Base-by-base conservation (phyloP, 2,113 vertebrate species). In the Rhinogobius similis region DNA sequence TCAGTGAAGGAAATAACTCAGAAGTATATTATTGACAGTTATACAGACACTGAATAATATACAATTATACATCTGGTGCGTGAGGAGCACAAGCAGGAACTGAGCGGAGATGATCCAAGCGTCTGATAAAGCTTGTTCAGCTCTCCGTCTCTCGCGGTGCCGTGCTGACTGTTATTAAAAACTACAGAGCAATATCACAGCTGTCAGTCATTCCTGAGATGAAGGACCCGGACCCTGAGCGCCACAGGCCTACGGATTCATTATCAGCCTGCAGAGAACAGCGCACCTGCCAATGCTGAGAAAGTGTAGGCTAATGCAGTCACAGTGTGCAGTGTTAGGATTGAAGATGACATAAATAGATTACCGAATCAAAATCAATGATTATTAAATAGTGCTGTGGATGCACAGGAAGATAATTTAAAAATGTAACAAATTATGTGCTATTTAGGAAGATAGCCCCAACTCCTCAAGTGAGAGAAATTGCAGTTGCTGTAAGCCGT, bases 181-280 rank as follows among this genome's bases (percentile, higher is more conserved):
- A 86, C 76, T 80, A 86, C 80, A 79, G 74, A 84, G 79, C 81
- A 92, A 92, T 91, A 91, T 91, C 86, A 53, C 75, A 83, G 71
- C 77, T 87, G 88, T 88, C 90, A 87, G 50, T 89, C 90, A 86
- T 71, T n/a, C 43, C 39, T 10, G 14, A 82, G 82, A 84, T 79
- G 71, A 55, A 75, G 82, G 83, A 67, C 66, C 68, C 12, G 75
- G 61, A 23, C 27, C 29, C 68, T 72, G 16, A 53, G 64, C 26
- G 10, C 44, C 75, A 70, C 61, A 55, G 74, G 56, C 44, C 18
- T 43, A 52, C 78, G 67, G 67, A 79, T 81, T 75, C 62, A 62
- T 73, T 59, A 77, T 68, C 70, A 62, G 74, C 59, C 61, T 38
- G 63, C 0, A 24, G 68, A 65, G 63, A 64, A 38, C 44, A 21